phyloP scores from a whole-genome alignment of 2,113 vertebrate genomes.

The Isichthys henryi region DNA sequence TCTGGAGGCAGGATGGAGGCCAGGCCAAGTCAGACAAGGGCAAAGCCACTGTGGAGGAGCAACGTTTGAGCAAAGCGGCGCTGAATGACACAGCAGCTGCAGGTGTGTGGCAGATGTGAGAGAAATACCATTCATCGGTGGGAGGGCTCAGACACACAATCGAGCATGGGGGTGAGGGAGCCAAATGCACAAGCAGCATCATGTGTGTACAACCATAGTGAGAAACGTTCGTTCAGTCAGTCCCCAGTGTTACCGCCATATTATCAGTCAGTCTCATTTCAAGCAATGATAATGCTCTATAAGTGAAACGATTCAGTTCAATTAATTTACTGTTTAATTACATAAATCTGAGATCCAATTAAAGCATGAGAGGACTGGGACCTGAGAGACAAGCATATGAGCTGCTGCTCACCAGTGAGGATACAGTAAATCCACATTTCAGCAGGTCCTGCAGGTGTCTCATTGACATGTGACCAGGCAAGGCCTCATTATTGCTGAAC shows the following conservation, averaged over 20 bases:
- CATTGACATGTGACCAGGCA: background rate
- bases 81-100: background rate
- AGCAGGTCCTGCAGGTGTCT: background rate
- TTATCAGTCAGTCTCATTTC: background rate
- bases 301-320: background rate
- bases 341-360: background rate
- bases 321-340: background rate
- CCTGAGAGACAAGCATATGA: background rate
- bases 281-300: background rate
- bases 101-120: background rate
- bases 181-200: background rate
- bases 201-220: background rate
- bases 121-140: background rate
- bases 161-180: background rate
- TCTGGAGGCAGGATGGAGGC: background rate
- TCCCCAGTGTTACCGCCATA: background rate
- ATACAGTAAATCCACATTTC: background rate
- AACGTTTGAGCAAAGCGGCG: background rate
- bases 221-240: background rate
- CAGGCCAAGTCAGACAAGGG: no score
- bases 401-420: background rate
- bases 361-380: background rate
- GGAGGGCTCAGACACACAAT: background rate
- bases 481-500: background rate
- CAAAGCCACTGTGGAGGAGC: background rate